These are phyloP conservation scores for Orthonevra nobilis DNA, from an alignment of 2,888 invertebrate genomes.

Conservation along the genomic window DNA sequence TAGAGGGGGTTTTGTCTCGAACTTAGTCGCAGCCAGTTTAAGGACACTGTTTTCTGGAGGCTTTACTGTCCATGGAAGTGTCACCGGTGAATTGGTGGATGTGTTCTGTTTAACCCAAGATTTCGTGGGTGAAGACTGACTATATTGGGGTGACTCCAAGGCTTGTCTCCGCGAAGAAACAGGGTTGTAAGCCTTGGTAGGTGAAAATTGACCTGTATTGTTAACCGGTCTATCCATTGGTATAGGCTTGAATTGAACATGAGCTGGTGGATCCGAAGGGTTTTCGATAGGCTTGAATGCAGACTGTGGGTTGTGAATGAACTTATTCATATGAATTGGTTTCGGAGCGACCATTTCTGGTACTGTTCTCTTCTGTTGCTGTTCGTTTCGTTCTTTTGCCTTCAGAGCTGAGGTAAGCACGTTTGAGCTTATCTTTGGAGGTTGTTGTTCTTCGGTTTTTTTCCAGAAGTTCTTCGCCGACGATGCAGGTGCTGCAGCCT, in stretches of 20 bases:
- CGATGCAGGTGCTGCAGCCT: slow-evolving; percentile 28
- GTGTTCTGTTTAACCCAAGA: slow-evolving; percentile 73
- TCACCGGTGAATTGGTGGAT: slow-evolving; percentile 75
- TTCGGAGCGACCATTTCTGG: slow-evolving; percentile 75
- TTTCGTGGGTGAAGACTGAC: slow-evolving; percentile 73
- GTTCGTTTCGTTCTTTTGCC: slow-evolving; percentile 73
- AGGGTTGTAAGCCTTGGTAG: slow-evolving; percentile 60
- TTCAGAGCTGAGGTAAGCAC: slow-evolving; percentile 78
- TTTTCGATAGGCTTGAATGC: slow-evolving; percentile 84
- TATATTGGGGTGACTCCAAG: slow-evolving; percentile 66
- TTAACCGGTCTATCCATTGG: slow-evolving; percentile 57
- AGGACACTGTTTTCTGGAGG: slow-evolving; percentile 81
- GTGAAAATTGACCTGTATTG: slow-evolving; percentile 73
- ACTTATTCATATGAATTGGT: slow-evolving; percentile 84
- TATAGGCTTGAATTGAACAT: slow-evolving; percentile 76
- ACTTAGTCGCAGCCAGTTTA: slow-evolving; percentile 82
- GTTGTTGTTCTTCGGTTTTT: slow-evolving; percentile 67
- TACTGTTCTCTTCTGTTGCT: too few relatives aligned
- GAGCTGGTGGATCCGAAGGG: slow-evolving; percentile 72
- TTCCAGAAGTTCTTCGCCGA: slow-evolving; percentile 70
- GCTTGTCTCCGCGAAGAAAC: slow-evolving; percentile 16
- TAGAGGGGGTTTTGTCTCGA: slow-evolving; percentile 80
- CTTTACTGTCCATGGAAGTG: slow-evolving; percentile 81
- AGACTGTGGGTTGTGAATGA: slow-evolving; percentile 89
- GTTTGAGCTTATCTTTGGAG: slow-evolving; percentile 39